Evolutionary conservation across 1,140 invertebrate species (phyloP), one percentile per base, ranked within the genome.

Genomic region (Cydia amplana): DNA sequence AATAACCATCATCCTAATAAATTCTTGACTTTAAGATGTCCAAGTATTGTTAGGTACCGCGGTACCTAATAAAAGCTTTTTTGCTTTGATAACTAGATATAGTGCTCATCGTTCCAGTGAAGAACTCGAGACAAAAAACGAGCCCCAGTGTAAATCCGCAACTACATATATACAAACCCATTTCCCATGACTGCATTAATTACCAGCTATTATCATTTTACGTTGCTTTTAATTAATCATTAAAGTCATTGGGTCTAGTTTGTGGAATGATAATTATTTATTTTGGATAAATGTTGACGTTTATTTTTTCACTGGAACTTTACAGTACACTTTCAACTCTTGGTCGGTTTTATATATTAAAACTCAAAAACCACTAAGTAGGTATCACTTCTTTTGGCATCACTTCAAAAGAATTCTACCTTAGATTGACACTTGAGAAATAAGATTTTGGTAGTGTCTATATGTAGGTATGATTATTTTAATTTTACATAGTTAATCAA

Each of bases 141-240:
- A 67, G 75, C 79, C 84, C 85, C 84, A 87, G 82, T 85, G 81
- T 79, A 82, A 75, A 84, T 81, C 87, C 79, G 78, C 80, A 79
- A 81, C 85, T 82, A 79, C 85, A 83, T 76, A 79, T 86, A 83
- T 76, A 55, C 77, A 81, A 78, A 85, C 73, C 87, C 87, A 86
- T 79, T 91, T 90, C 90, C 90, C 90, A 91, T 91, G 90, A 91
- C 90, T 87, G 79, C 75, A 84, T 81, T 83, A 80, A 80, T 79
- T 73, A 73, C 43, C 16, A 28, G 40, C 72, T 23, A 70, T 70
- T 36, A 70, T 70, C 16, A 40, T 70, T 70, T 70, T 20, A 70
- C 32, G 32, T 70, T 7, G 28, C n/a, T 70, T 36, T 70, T 70
- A 70, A 36, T 60, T 60, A 60, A 51, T 70, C 9, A 70, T 70